These are phyloP conservation scores for Cyrtonyx montezumae DNA, from an alignment of 2,113 vertebrate species.

Conservation along the genomic window DNA sequence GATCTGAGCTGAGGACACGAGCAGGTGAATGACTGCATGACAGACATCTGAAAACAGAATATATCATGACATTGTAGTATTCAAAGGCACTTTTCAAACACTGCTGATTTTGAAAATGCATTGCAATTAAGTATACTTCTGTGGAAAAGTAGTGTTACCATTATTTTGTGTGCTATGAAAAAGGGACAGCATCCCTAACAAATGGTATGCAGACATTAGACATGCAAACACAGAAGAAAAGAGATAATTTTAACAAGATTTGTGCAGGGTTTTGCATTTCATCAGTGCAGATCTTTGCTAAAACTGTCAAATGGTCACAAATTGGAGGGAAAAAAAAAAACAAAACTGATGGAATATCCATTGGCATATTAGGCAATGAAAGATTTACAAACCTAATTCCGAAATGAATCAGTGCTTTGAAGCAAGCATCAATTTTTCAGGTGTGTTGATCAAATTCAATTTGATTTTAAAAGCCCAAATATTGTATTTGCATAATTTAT, in stretches of 20 bases:
- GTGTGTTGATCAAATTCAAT: slow-evolving; percentile 23
- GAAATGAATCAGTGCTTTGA: slow-evolving; percentile 41
- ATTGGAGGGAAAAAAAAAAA: background rate
- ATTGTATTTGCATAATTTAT: slow-evolving; percentile 13
- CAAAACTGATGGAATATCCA: slow-evolving; percentile 31
- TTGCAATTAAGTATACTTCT: slow-evolving; percentile 20
- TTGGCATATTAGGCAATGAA: slow-evolving; percentile 13
- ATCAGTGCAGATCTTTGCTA: slow-evolving; percentile 31
- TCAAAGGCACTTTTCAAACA: slow-evolving; percentile 25
- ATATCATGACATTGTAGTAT: background rate
- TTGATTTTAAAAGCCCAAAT: slow-evolving; percentile 53
- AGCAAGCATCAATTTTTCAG: slow-evolving; percentile 46
- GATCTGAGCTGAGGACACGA: slow-evolving; percentile 2
- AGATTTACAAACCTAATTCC: slow-evolving; percentile 60
- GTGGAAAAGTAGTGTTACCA: background rate
- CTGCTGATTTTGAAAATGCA: slow-evolving; percentile 26
- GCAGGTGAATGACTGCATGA: background rate
- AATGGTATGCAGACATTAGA: slow-evolving; percentile 73
- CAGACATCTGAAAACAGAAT: slow-evolving; percentile 7
- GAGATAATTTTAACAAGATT: slow-evolving; percentile 79
- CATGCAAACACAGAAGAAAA: slow-evolving; percentile 82
- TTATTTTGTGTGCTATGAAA: slow-evolving; percentile 29
- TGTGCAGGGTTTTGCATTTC: slow-evolving; percentile 76
- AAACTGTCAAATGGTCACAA: slow-evolving; percentile 47
- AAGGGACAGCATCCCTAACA: slow-evolving; percentile 54